Evolutionary conservation across 2,888 invertebrate species (phyloP).

Genomic region (Coenonympha glycerion): DNA sequence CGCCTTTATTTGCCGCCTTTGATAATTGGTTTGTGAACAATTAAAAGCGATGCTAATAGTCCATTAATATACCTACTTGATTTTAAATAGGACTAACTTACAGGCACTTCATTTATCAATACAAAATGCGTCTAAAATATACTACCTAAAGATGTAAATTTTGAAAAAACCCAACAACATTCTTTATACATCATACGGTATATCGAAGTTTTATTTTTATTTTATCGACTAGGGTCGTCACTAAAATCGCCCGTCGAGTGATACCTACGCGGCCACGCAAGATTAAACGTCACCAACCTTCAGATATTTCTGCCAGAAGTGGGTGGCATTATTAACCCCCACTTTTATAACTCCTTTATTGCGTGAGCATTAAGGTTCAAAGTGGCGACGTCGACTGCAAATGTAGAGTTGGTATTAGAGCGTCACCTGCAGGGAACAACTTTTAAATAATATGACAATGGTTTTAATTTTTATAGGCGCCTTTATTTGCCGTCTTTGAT

Average conservation of each 20-base stretch:
- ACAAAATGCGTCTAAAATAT: too few species aligned
- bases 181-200: too few species aligned
- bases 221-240: slow-evolving; percentile 32
- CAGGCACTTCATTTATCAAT: too few species aligned
- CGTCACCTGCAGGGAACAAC: slow-evolving; percentile 55
- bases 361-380: slow-evolving; percentile 33
- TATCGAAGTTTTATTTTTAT: too few species aligned
- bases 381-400: slow-evolving; percentile 22
- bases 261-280: slow-evolving; percentile 68
- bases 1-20: neutral
- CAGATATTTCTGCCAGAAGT: slow-evolving; percentile 45
- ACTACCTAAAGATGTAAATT: too few species aligned
- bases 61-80: too few species aligned
- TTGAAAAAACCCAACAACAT: too few species aligned
- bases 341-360: slow-evolving; percentile 36
- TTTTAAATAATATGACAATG: slow-evolving; percentile 39
- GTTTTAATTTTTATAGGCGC: slow-evolving; percentile 13
- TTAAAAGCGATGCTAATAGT: too few species aligned
- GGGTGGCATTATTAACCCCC: slow-evolving; percentile 30
- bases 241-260: slow-evolving; percentile 56
- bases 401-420: slow-evolving; percentile 33
- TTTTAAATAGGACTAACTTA: too few species aligned
- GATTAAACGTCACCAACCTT: slow-evolving; percentile 75
- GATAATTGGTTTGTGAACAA: slow-evolving; percentile 4
- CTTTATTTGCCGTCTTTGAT: neutral